phyloP scores from a whole-genome alignment of 2,888 invertebrate genomes.

The Lycophotia porphyrea region DNA sequence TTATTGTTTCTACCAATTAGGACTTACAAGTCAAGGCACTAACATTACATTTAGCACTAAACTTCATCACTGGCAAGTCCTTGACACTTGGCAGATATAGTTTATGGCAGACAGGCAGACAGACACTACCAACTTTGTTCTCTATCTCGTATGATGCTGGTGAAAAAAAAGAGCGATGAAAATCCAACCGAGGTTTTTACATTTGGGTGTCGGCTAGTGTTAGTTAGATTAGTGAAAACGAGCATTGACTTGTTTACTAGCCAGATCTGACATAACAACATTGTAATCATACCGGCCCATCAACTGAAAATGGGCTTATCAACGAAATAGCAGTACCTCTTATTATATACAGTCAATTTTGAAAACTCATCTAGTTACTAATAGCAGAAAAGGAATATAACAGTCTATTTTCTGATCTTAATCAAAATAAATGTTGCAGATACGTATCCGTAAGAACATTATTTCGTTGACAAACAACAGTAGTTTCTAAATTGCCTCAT shows the following conservation, averaged over 20 bases:
- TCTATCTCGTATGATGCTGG: not conserved
- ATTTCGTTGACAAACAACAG: not conserved
- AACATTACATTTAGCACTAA: not conserved
- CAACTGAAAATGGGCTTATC: not conserved
- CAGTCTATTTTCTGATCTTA: not conserved
- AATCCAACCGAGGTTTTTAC: not conserved
- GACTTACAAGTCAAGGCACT: not conserved
- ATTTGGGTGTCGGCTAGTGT: not conserved
- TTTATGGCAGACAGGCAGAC: not conserved
- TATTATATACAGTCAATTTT: not conserved
- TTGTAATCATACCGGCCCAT: not conserved
- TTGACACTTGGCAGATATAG: not conserved
- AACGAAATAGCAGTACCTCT: not conserved
- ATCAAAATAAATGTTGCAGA: not conserved
- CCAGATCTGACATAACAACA: not conserved
- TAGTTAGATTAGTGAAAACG: not conserved
- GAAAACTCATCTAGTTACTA: not conserved
- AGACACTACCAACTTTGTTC: not conserved
- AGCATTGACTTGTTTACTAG: not conserved
- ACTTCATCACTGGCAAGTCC: not conserved
- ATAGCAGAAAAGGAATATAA: not conserved
- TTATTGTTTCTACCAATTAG: slow-evolving; percentile 38
- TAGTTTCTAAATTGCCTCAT: slow-evolving; percentile 18
- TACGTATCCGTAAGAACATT: not conserved
- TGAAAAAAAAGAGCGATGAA: not conserved